Evolutionary conservation across 2,797 vertebrate genomes (phyloP).

Genomic region (Phataginus tricuspis): DNA sequence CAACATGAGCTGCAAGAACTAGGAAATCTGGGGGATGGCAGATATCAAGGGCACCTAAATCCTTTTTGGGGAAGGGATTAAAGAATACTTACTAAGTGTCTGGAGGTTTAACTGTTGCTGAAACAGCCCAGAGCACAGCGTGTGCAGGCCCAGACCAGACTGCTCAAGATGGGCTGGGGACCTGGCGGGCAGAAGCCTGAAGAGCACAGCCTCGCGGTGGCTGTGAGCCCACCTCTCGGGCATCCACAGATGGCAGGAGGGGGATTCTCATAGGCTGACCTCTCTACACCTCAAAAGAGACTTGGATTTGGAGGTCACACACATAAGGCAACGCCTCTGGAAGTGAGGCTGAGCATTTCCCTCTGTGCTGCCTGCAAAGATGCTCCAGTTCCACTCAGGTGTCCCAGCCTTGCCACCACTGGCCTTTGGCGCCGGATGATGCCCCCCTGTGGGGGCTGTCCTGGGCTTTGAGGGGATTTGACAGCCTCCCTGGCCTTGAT

Average conservation of each 20-base stretch:
- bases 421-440: not conserved
- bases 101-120: conserved; percentile 61
- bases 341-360: conserved; percentile 39
- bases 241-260: conserved; percentile 31
- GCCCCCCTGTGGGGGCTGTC: not conserved
- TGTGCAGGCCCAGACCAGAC: conserved; percentile 65
- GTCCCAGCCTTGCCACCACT: not conserved
- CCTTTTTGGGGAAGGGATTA: conserved; percentile 63
- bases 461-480: not conserved
- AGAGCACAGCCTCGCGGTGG: conserved; percentile 52
- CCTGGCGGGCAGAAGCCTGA: conserved; percentile 51
- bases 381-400: not conserved
- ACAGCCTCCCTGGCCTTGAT: not conserved
- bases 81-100: conserved; percentile 53
- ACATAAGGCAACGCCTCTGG: conserved; percentile 73
- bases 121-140: conserved; percentile 38
- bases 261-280: conserved; percentile 59
- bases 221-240: conserved; percentile 46
- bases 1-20: not conserved
- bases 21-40: conserved; percentile 45
- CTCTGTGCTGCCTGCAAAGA: conserved; percentile 54
- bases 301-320: conserved; percentile 70
- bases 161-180: conserved; percentile 2
- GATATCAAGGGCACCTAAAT: conserved; percentile 61
- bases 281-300: conserved; percentile 59